Percentiles rank a stretch among this genome's conserved stretches.
Evolutionary conservation across 1,140 invertebrate genomes (phyloP).

Genomic region (Zaprionus inermis): DNA sequence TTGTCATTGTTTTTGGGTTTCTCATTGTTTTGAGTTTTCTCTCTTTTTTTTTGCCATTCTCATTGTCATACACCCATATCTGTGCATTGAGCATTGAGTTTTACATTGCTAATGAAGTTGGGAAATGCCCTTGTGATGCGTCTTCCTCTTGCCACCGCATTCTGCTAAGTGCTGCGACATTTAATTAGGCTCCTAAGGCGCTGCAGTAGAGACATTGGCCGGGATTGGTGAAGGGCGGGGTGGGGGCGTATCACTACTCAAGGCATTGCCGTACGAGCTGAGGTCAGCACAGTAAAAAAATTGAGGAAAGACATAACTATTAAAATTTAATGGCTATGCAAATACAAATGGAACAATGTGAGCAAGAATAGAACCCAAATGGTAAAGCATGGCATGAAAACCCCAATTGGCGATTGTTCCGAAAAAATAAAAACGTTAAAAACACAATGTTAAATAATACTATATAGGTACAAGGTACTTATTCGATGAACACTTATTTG

Average conservation of each 20-base stretch:
- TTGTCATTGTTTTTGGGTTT: not conserved
- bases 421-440: slow-evolving; percentile 39
- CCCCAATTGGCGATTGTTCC: slow-evolving; percentile 65
- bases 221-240: not conserved
- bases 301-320: slow-evolving; percentile 61
- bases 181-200: slow-evolving; percentile 61
- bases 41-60: not conserved
- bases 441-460: slow-evolving; percentile 29
- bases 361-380: slow-evolving; percentile 11
- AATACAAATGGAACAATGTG: slow-evolving; percentile 49
- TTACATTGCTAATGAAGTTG: slow-evolving; percentile 34
- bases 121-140: slow-evolving; percentile 15
- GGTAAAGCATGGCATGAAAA: slow-evolving; percentile 64
- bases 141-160: slow-evolving; percentile 7
- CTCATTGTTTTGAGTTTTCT: not conserved
- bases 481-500: slow-evolving; percentile 18
- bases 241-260: slow-evolving; percentile 8
- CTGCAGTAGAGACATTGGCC: no score
- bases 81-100: slow-evolving; percentile 21
- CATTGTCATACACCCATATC: not conserved
- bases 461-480: not conserved
- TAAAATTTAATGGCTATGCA: slow-evolving; percentile 77
- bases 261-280: slow-evolving; percentile 37
- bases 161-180: slow-evolving; percentile 32
- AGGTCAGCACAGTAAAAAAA: slow-evolving; percentile 52